Conservation (phyloP, 1,140 invertebrate species). For the Magallana ariakensis region DNA sequence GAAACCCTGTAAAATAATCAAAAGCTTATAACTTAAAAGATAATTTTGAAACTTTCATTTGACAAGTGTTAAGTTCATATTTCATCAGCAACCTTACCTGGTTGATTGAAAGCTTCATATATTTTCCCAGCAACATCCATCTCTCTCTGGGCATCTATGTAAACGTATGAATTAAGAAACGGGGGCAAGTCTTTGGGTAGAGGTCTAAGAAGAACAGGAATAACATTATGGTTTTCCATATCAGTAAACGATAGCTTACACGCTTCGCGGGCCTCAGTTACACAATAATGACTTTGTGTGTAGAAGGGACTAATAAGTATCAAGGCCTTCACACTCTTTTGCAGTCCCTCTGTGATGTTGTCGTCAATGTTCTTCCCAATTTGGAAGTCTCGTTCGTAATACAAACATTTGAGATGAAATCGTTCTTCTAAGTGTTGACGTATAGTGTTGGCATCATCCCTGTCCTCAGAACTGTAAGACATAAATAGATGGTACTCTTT, state of each 20-base stretch:
- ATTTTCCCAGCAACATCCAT: conserved; percentile 3
- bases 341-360: neutral
- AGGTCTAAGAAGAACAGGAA: neutral
- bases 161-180: neutral
- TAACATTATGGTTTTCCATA: neutral
- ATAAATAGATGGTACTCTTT: neutral
- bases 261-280: neutral
- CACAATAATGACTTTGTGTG: neutral
- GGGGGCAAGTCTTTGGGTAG: neutral
- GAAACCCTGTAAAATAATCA: neutral
- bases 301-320: neutral
- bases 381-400: neutral
- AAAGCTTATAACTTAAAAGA: neutral
- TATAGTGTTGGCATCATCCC: neutral
- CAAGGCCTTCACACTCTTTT: neutral
- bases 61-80: too few relatives aligned
- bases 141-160: neutral
- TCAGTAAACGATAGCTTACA: neutral
- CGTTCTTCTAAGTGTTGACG: neutral
- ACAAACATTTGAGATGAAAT: neutral
- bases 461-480: neutral
- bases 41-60: neutral
- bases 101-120: neutral
- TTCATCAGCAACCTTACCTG: neutral
- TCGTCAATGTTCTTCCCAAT: neutral